A percentile compares a stretch with the other conserved stretches of the same genome.
Evolutionary conservation across 2,113 vertebrate species (phyloP).

Genomic region (Cygnus buccinator): DNA sequence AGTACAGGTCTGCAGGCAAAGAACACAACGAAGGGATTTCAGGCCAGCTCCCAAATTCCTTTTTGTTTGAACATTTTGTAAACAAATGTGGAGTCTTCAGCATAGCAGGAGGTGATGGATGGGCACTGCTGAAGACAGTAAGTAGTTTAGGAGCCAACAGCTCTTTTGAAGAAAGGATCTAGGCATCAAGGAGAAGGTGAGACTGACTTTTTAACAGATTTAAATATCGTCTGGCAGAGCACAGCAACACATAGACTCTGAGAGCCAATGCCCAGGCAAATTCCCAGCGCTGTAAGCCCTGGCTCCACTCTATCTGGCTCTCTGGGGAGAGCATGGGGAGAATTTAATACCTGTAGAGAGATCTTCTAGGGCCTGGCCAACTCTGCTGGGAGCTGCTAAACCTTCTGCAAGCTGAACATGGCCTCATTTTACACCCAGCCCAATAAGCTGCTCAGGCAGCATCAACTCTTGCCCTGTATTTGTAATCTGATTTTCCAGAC

Average conservation of each 20-base stretch:
- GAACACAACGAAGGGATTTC: not conserved
- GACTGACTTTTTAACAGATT: not conserved
- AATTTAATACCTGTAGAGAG: not conserved
- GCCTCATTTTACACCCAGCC: not conserved
- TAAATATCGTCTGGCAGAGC: not conserved
- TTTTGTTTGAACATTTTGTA: constrained; percentile 56
- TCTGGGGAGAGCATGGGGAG: not conserved
- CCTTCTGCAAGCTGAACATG: not conserved
- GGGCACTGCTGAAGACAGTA: not conserved
- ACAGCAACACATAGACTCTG: not conserved
- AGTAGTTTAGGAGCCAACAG: not conserved
- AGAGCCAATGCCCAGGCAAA: not conserved
- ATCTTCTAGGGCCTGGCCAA: not conserved
- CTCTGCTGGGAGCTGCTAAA: not conserved
- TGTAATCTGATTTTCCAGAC: not conserved
- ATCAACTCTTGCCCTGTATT: not conserved
- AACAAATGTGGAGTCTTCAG: constrained; percentile 29
- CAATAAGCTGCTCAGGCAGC: fast-evolving
- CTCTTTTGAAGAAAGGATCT: constrained; percentile 24
- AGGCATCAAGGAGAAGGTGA: not conserved
- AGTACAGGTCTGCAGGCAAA: not conserved
- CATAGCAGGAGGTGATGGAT: constrained; percentile 35
- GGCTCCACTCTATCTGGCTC: not conserved
- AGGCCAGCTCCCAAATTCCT: constrained; percentile 27
- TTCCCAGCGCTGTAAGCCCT: not conserved